phyloP scores from a whole-genome alignment of 2,113 vertebrate species.

The Climacteris rufus region DNA sequence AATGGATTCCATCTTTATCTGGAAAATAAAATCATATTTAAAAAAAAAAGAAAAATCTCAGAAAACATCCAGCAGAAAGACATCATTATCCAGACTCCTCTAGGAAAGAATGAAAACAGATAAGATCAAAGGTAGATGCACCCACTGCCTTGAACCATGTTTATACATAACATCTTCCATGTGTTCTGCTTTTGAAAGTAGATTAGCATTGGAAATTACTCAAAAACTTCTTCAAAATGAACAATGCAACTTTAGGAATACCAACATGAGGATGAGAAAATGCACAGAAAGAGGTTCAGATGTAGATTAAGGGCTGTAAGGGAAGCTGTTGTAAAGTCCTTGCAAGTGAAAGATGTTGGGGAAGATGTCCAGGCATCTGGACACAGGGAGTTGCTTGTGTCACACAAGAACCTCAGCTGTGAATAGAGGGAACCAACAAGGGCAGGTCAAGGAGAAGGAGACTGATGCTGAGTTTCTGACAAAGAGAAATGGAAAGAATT shows the following conservation, averaged over 20 bases:
- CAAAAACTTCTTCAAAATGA: not conserved
- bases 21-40: not conserved
- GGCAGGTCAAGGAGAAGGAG: not conserved
- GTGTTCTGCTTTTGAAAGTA: not conserved
- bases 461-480: not conserved
- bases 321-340: not conserved
- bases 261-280: not conserved
- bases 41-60: not conserved
- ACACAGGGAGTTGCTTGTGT: not conserved
- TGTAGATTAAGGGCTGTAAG: not conserved
- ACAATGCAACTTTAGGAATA: not conserved
- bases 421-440: not conserved
- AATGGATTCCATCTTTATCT: not conserved
- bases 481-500: not conserved
- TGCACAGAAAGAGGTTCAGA: not conserved
- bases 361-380: not conserved
- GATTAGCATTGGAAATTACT: not conserved
- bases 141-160: not conserved
- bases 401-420: not conserved
- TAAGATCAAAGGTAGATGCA: slow-evolving; percentile 6
- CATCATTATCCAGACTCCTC: not conserved
- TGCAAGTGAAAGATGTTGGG: not conserved
- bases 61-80: not conserved
- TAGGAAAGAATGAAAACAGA: not conserved
- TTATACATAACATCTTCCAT: not conserved